Evolutionary conservation across 1,140 invertebrate genomes (phyloP).

Genomic region (Caenorhabditis brenneri): DNA sequence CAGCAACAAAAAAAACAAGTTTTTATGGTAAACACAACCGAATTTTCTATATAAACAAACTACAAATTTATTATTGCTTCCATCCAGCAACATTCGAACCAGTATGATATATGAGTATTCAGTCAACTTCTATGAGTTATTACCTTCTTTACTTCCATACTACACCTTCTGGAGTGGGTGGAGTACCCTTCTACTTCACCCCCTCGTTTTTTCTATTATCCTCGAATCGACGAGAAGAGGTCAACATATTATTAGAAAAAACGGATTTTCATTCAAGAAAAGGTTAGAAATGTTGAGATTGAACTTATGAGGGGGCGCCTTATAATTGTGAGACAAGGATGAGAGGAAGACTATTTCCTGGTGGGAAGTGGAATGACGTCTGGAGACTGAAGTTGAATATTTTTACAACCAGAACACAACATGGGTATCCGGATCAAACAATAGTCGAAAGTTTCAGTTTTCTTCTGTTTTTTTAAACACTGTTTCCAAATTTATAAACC

Average conservation of each 20-base stretch:
- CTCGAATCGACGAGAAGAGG: no score
- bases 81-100: background rate
- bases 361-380: background rate
- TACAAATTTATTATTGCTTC: background rate
- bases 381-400: background rate
- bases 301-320: background rate
- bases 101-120: slow-evolving; percentile 15
- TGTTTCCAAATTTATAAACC: no score
- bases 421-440: no score
- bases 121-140: background rate
- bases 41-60: background rate
- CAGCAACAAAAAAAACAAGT: background rate
- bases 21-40: background rate
- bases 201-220: background rate
- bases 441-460: no score
- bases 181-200: background rate
- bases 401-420: background rate
- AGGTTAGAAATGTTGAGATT: background rate
- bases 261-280: background rate
- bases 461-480: no score
- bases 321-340: slow-evolving; percentile 32
- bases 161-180: background rate
- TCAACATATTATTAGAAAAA: background rate
- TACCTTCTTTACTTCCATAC: background rate
- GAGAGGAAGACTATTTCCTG: background rate